Evolutionary conservation across 2,797 vertebrate genomes (phyloP).

Genomic region (Acanthornis magna): DNA sequence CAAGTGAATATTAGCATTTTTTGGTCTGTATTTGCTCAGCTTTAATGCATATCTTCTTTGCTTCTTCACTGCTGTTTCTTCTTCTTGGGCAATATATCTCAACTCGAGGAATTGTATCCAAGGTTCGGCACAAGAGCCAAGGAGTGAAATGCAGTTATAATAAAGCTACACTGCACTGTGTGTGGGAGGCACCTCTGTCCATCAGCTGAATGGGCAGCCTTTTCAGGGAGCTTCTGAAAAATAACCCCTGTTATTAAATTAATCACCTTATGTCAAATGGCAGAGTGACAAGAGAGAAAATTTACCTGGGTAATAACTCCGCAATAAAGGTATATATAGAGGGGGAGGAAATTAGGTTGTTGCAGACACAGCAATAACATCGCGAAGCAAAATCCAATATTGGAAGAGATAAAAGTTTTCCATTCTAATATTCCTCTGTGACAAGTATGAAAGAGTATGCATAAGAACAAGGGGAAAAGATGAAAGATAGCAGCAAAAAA

Average conservation of each 20-base stretch:
- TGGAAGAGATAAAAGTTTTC: slow-evolving; percentile 38
- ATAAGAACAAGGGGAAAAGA: slow-evolving; percentile 24
- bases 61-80: neutral
- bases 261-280: neutral
- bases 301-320: slow-evolving; percentile 10
- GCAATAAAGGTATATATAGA: neutral
- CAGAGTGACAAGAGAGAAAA: slow-evolving; percentile 14
- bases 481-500: slow-evolving; percentile 34
- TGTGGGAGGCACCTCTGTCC: neutral
- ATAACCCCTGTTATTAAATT: neutral
- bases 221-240: neutral
- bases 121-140: neutral
- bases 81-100: neutral
- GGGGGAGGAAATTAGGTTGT: slow-evolving; percentile 40
- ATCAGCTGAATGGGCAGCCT: neutral
- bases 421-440: neutral
- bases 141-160: neutral
- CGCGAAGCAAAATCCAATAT: slow-evolving; percentile 26
- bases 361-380: slow-evolving; percentile 42
- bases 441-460: slow-evolving; percentile 5
- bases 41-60: neutral
- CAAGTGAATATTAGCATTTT: slow-evolving; percentile 13
- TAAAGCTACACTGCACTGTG: neutral
- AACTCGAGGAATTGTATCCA: neutral
- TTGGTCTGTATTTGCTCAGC: neutral